These are phyloP conservation scores for Chouioia cunea DNA, from an alignment of 2,888 invertebrate genomes.

Conservation along the genomic window DNA sequence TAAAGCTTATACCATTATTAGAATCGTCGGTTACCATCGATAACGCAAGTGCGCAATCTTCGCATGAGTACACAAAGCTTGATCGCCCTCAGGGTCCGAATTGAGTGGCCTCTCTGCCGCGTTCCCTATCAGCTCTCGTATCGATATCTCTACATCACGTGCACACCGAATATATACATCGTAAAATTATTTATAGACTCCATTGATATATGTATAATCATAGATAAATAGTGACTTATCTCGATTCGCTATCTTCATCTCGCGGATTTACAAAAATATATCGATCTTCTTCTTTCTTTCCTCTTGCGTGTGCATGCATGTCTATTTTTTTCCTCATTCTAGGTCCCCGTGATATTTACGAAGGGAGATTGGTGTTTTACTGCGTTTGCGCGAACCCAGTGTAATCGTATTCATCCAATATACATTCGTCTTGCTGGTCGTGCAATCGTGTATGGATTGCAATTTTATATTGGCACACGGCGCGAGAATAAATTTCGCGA, in stretches of 20 bases:
- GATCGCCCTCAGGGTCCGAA: neutral
- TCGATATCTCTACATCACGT: conserved; percentile 23
- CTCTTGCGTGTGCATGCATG: neutral
- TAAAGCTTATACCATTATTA: too few species aligned
- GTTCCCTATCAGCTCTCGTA: neutral
- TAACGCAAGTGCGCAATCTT: too few species aligned
- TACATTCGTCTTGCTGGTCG: neutral
- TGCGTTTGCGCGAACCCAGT: neutral
- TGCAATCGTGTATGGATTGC: conserved; percentile 5
- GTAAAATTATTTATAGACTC: conserved; percentile 25
- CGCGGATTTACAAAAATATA: neutral
- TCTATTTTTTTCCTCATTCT: too few species aligned
- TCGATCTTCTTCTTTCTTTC: conserved; percentile 1
- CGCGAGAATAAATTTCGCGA: conserved; percentile 28
- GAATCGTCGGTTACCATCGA: too few species aligned
- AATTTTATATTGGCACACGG: conserved; percentile 25
- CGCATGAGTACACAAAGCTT: too few species aligned
- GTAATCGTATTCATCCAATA: conserved; percentile 26
- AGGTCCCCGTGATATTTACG: too few species aligned
- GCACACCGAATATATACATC: neutral
- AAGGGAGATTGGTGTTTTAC: neutral
- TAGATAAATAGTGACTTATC: conserved; percentile 9
- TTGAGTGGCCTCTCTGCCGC: conserved; percentile 23
- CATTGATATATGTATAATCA: conserved; percentile 9
- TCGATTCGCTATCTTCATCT: neutral